phyloP scores from a whole-genome alignment of 2,888 invertebrate species.

The Tiliacea citrago region DNA sequence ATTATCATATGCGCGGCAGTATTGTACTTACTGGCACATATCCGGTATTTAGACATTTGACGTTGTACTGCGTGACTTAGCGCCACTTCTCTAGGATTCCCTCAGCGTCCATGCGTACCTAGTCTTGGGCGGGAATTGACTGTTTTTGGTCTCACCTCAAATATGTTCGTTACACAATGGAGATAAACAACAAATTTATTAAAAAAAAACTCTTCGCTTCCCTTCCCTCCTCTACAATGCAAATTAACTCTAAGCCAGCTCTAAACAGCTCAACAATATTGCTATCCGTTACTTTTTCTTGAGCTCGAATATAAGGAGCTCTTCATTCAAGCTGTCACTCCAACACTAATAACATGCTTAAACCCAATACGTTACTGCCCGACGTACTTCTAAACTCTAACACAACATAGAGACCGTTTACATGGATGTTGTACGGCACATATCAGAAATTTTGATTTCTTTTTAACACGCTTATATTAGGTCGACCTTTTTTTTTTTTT shows the following conservation, averaged over 20 bases:
- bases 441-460: background rate
- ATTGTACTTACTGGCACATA: too few relatives aligned
- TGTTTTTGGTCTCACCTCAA: background rate
- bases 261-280: slow-evolving; percentile 19
- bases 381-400: background rate
- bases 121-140: background rate
- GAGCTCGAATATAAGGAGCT: slow-evolving; percentile 5
- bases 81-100: background rate
- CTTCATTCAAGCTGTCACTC: slow-evolving; percentile 33
- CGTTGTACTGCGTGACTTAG: too few relatives aligned
- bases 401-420: background rate
- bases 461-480: too few relatives aligned
- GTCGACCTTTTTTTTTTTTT: too few relatives aligned
- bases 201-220: background rate
- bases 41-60: too few relatives aligned
- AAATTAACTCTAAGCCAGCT: background rate
- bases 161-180: background rate
- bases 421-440: background rate
- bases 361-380: too few relatives aligned
- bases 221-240: too few relatives aligned
- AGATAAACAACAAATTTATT: background rate
- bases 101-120: background rate
- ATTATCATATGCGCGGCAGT: too few relatives aligned
- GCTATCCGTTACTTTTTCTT: background rate
- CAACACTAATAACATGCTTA: background rate